phyloP scores from a whole-genome alignment of 2,888 invertebrate species.

The Formica aserva region DNA sequence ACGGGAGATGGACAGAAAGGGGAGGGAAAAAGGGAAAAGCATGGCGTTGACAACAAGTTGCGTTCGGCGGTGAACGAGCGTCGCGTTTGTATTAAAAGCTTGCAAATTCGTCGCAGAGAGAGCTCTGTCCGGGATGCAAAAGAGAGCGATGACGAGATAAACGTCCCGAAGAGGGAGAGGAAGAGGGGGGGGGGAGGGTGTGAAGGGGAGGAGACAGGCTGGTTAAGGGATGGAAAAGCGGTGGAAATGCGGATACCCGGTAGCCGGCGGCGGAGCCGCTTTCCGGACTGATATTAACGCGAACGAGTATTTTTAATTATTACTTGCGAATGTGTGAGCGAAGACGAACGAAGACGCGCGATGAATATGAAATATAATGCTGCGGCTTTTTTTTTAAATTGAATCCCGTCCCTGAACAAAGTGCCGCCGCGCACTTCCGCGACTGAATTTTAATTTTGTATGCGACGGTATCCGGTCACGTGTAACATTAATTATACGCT shows the following conservation, averaged over 20 bases:
- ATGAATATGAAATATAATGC: constrained; percentile 84
- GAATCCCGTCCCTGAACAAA: constrained; percentile 72
- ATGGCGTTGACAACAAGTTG: constrained; percentile 71
- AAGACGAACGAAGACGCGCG: constrained; percentile 53
- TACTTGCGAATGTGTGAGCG: constrained; percentile 80
- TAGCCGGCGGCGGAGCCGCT: constrained; percentile 64
- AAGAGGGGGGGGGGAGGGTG: background rate
- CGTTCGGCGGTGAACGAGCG: constrained; percentile 74
- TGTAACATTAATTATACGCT: constrained; percentile 54
- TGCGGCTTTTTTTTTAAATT: constrained; percentile 81
- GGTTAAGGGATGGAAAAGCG: constrained; percentile 70
- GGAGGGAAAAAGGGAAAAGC: constrained; percentile 9
- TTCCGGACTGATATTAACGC: constrained; percentile 63
- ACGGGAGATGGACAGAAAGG: constrained; percentile 1
- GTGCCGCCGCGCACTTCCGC: constrained; percentile 65
- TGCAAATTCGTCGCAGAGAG: constrained; percentile 75
- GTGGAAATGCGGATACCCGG: constrained; percentile 73
- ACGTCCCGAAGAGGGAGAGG: constrained; percentile 45
- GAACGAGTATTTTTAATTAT: constrained; percentile 83
- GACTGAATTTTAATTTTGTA: constrained; percentile 83
- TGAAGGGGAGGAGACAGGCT: background rate
- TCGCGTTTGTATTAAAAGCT: constrained; percentile 79
- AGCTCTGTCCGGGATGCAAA: constrained; percentile 74
- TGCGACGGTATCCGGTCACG: constrained; percentile 33
- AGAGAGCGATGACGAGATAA: constrained; percentile 69